phyloP scores from a whole-genome alignment of 2,113 vertebrate genomes.

The Cynopterus brachyotis region DNA sequence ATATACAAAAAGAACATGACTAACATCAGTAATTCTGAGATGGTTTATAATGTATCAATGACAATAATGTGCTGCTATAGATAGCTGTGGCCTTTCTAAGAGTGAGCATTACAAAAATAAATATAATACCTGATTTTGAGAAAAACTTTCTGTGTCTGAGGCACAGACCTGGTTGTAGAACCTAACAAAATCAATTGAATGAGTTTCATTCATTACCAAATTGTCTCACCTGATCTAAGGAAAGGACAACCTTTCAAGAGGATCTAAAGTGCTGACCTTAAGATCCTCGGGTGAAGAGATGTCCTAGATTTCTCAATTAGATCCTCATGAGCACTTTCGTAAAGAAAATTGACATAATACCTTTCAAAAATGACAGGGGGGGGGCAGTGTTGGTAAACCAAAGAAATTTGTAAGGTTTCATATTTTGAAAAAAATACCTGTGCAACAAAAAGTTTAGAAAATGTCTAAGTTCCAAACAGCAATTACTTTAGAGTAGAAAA shows the following conservation, averaged over 20 bases:
- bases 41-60: neutral
- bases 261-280: neutral
- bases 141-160: neutral
- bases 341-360: neutral
- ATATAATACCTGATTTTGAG: constrained; percentile 21
- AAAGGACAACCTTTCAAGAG: neutral
- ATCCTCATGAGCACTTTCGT: neutral
- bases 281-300: neutral
- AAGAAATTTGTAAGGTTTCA: neutral
- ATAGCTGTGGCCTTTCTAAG: neutral
- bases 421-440: neutral
- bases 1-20: neutral
- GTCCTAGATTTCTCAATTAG: neutral
- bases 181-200: neutral
- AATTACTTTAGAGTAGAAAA: neutral
- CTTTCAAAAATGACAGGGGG: neutral
- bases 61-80: neutral
- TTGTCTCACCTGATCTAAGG: neutral
- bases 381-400: neutral
- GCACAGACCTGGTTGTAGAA: neutral
- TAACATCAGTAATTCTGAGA: neutral
- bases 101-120: neutral
- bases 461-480: neutral
- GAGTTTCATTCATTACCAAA: neutral
- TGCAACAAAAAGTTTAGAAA: neutral